Evolutionary conservation across 2,113 vertebrate species (phyloP).

Genomic region (Columba livia): DNA sequence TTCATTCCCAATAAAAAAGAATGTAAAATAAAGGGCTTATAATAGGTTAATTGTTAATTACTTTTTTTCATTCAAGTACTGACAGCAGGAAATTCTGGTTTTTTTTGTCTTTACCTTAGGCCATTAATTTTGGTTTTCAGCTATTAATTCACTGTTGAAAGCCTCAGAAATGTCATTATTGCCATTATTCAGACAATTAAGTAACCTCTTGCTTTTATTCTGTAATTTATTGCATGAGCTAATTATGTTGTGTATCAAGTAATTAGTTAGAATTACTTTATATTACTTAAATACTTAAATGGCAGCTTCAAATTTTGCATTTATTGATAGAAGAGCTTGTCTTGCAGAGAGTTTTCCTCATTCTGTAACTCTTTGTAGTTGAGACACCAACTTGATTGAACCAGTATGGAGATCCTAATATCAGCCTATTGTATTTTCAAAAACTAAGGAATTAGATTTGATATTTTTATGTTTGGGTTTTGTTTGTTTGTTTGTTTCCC

Average conservation of each 20-base stretch:
- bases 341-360: background rate
- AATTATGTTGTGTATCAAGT: background rate
- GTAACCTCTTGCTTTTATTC: background rate
- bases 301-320: background rate
- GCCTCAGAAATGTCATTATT: background rate
- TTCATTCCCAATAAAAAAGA: background rate
- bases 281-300: background rate
- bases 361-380: background rate
- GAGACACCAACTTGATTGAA: background rate
- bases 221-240: conserved; percentile 3
- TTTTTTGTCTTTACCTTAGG: background rate
- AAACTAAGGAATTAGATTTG: background rate
- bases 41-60: background rate
- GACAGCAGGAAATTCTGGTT: background rate
- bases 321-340: background rate
- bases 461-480: background rate
- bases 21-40: background rate
- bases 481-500: background rate
- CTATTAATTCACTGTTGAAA: background rate
- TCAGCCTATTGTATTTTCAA: background rate
- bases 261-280: background rate
- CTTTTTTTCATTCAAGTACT: background rate
- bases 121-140: background rate
- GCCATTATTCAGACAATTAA: background rate
- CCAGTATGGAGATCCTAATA: background rate